These are phyloP conservation scores for Tethea ocularis DNA, from an alignment of 2,888 invertebrate genomes.

Conservation along the genomic window DNA sequence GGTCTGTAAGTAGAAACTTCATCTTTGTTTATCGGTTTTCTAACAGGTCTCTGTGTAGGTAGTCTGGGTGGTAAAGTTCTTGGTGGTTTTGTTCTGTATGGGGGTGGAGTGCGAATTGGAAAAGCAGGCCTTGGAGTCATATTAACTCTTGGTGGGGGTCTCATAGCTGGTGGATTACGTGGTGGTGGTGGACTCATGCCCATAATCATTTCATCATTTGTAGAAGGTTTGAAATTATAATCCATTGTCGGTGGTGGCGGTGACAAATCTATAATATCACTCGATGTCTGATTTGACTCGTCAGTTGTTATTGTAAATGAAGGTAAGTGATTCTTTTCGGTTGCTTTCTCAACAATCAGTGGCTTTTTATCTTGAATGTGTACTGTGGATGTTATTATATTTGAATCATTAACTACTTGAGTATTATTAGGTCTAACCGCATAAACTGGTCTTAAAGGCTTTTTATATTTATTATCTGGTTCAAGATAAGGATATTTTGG, in stretches of 20 bases:
- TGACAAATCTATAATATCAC: constrained; percentile 76
- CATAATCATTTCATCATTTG: constrained; percentile 79
- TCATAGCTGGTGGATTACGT: constrained; percentile 53
- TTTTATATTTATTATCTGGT: constrained; percentile 48
- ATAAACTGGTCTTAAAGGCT: constrained; percentile 52
- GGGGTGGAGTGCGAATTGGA: constrained; percentile 62
- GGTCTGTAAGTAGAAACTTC: constrained; percentile 77
- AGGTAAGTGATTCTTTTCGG: constrained; percentile 59
- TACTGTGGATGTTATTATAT: constrained; percentile 78
- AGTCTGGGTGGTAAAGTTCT: constrained; percentile 60
- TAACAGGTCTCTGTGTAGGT: constrained; percentile 59
- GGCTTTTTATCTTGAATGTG: constrained; percentile 76
- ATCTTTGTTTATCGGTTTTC: constrained; percentile 63
- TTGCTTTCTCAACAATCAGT: constrained; percentile 61
- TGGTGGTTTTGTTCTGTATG: constrained; percentile 64
- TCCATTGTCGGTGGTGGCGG: constrained; percentile 77
- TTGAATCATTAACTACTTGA: constrained; percentile 55
- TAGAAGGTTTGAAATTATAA: constrained; percentile 71
- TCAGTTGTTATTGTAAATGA: constrained; percentile 60
- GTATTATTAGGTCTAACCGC: constrained; percentile 47
- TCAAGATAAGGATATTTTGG: constrained; percentile 36
- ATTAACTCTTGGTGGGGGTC: constrained; percentile 54
- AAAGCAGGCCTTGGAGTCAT: constrained; percentile 59
- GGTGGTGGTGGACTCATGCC: constrained; percentile 83
- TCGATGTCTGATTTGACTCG: constrained; percentile 60